Conservation (phyloP, 2,888 invertebrate species). For the Prenolepis imparis region DNA sequence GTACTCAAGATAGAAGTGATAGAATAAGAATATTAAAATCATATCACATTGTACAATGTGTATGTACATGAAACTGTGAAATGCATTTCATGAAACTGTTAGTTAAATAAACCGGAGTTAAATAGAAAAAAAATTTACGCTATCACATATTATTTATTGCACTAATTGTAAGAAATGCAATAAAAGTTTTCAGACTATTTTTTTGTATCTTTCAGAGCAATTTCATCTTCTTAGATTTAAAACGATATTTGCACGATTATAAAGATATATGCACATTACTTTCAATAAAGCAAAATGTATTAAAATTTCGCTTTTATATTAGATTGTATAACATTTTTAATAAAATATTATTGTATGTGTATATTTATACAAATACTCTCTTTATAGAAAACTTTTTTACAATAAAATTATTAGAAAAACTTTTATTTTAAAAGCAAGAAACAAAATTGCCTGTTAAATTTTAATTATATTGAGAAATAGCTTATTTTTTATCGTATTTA, state of each 20-base stretch:
- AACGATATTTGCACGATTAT: neutral
- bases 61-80: no score
- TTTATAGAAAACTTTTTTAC: neutral
- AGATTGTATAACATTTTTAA: neutral
- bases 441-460: neutral
- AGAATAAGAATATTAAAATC: constrained; percentile 8
- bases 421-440: neutral
- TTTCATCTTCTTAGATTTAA: neutral
- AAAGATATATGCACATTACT: neutral
- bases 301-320: neutral
- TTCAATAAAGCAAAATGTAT: neutral
- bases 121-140: neutral
- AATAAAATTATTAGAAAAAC: neutral
- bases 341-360: neutral
- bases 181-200: neutral
- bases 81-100: neutral
- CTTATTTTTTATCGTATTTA: neutral
- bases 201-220: neutral
- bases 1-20: neutral
- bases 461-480: neutral
- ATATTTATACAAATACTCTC: no score
- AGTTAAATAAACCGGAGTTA: neutral
- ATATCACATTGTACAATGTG: neutral
- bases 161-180: neutral
- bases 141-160: neutral